A percentile compares a stretch with the other conserved stretches of the same genome.
Conservation (phyloP, 2,113 vertebrate genomes). For the Prochilodus magdalenae region DNA sequence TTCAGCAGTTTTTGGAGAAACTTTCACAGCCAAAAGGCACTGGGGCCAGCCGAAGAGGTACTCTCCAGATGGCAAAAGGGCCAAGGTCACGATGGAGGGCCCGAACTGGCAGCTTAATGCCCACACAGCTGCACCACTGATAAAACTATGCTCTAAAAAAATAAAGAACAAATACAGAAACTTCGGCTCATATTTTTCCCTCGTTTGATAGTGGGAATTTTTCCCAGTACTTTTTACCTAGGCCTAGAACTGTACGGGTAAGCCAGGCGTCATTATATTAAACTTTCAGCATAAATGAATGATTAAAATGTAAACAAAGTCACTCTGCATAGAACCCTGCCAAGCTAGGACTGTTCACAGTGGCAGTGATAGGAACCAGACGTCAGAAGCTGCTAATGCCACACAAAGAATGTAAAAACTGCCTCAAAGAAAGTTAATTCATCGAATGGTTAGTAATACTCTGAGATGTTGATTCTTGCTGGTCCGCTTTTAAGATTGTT, state of each 20-base stretch:
- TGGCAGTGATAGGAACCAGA: background rate
- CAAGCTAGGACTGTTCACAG: background rate
- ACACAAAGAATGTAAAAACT: background rate
- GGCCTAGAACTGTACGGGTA: too few relatives aligned
- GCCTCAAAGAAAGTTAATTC: background rate
- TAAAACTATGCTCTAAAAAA: slow-evolving; percentile 1
- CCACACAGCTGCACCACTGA: slow-evolving; percentile 26
- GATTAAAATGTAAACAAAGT: too few relatives aligned
- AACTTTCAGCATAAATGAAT: too few relatives aligned
- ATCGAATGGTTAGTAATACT: background rate
- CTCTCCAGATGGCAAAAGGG: slow-evolving; percentile 43
- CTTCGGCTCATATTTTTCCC: too few relatives aligned
- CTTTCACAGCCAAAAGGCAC: slow-evolving; percentile 36
- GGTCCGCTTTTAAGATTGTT: too few relatives aligned
- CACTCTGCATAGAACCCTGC: background rate
- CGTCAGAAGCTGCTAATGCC: background rate
- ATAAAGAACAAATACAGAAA: background rate
- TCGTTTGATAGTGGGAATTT: too few relatives aligned
- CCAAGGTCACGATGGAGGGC: slow-evolving; percentile 6
- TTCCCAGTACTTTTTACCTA: too few relatives aligned
- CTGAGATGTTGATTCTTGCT: too few relatives aligned
- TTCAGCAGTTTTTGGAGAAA: slow-evolving; percentile 48
- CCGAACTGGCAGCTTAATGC: slow-evolving; percentile 18
- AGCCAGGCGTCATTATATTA: too few relatives aligned
- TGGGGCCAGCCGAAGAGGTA: slow-evolving; percentile 11